phyloP scores from a whole-genome alignment of 1,140 invertebrate species.

The Drosophila asahinai region DNA sequence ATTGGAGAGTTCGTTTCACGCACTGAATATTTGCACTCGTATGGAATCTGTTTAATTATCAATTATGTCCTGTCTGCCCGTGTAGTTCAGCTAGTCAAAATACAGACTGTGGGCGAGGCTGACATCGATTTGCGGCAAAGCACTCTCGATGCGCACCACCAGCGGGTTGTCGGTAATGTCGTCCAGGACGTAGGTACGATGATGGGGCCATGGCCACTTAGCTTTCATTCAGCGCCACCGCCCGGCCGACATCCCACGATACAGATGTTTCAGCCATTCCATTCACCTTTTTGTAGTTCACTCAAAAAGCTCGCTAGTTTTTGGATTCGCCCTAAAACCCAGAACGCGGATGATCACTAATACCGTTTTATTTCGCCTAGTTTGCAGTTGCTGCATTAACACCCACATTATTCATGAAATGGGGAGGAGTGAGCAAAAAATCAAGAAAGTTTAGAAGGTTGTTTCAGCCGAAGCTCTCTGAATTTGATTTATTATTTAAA shows the following conservation, averaged over 20 bases:
- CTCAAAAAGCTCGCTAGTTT: constrained; percentile 27
- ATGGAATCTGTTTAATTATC: constrained; percentile 29
- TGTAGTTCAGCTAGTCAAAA: constrained; percentile 83
- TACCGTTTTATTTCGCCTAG: constrained; percentile 16
- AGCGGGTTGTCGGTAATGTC: constrained; percentile 56
- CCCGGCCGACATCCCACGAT: constrained; percentile 35
- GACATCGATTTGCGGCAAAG: constrained; percentile 70
- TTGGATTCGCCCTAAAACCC: constrained; percentile 18
- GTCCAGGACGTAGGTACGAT: constrained; percentile 72
- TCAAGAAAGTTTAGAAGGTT: background rate
- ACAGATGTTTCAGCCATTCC: constrained; percentile 33
- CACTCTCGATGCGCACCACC: constrained; percentile 56
- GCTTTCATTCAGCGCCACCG: constrained; percentile 19
- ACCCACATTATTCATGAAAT: constrained; percentile 5
- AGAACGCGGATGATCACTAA: constrained; percentile 19
- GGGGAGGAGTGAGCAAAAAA: background rate
- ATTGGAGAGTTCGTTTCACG: constrained; percentile 26
- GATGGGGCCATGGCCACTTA: constrained; percentile 21
- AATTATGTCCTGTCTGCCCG: constrained; percentile 55
- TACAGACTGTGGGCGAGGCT: constrained; percentile 70
- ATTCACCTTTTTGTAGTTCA: constrained; percentile 27
- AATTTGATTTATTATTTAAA: background rate
- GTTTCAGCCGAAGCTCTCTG: background rate
- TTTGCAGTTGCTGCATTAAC: constrained; percentile 32
- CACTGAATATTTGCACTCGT: constrained; percentile 49